phyloP scores from a whole-genome alignment of 2,113 vertebrate genomes.

The Charadrius vociferus region DNA sequence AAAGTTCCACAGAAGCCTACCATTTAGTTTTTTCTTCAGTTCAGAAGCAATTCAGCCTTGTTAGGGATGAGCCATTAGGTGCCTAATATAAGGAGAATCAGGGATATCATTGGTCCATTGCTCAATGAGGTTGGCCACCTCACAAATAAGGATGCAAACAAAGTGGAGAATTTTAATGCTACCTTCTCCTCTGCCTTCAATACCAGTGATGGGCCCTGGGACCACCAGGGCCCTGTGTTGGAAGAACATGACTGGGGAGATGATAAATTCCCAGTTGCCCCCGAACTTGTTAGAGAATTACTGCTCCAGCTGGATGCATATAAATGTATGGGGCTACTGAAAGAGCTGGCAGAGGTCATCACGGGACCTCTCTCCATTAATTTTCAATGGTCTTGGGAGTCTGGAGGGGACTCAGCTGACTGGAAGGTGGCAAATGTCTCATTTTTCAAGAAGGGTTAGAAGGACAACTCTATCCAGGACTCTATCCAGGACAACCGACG shows the following conservation, averaged over 20 bases:
- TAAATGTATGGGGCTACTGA: background rate
- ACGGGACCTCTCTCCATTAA: background rate
- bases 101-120: background rate
- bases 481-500: background rate
- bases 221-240: background rate
- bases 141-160: background rate
- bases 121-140: background rate
- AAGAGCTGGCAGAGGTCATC: background rate
- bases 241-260: background rate
- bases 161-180: fast-evolving
- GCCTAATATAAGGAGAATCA: background rate
- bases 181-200: background rate
- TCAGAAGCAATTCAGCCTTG: background rate
- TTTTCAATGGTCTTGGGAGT: background rate
- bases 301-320: background rate
- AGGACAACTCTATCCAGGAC: background rate
- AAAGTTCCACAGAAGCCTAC: background rate
- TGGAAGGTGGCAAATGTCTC: background rate
- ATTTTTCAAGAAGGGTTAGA: background rate
- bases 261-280: background rate
- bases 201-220: background rate
- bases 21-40: background rate
- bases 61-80: background rate
- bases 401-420: background rate
- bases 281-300: background rate